These are phyloP conservation scores for Microtus richardsoni DNA, from an alignment of 2,113 vertebrate species.

Conservation along the genomic window DNA sequence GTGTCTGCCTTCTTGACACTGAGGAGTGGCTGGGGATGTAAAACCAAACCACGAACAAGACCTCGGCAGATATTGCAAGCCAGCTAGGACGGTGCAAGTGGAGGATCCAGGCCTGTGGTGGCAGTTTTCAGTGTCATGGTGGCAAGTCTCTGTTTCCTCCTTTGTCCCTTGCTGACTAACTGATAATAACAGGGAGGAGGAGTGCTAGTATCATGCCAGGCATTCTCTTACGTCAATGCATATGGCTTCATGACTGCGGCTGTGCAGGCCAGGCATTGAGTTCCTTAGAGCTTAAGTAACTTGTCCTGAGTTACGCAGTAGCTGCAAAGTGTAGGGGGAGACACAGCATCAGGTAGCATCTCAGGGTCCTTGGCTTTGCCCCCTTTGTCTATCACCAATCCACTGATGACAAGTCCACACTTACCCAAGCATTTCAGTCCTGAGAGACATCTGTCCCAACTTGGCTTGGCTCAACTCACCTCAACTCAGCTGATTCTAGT, in stretches of 20 bases:
- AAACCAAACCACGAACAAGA: background rate
- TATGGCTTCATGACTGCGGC: background rate
- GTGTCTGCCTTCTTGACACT: background rate
- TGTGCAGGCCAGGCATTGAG: background rate
- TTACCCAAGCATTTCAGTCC: background rate
- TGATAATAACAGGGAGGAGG: background rate
- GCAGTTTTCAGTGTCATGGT: background rate
- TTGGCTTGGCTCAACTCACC: background rate
- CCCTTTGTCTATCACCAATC: background rate
- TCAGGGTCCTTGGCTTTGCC: background rate
- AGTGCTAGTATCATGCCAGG: background rate
- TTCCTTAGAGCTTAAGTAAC: background rate
- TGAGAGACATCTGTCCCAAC: background rate
- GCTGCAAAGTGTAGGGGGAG: background rate
- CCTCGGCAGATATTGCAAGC: background rate
- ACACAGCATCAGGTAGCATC: background rate
- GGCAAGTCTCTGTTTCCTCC: background rate
- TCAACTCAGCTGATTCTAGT: background rate
- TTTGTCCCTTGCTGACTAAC: background rate
- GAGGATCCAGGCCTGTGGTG: background rate
- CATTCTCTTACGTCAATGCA: background rate
- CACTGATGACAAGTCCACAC: background rate
- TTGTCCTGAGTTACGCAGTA: background rate
- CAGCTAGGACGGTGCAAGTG: rapidly evolving
- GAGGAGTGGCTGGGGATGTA: background rate